Evolutionary conservation across 2,797 vertebrate genomes (phyloP).

Genomic region (Platalea minor): DNA sequence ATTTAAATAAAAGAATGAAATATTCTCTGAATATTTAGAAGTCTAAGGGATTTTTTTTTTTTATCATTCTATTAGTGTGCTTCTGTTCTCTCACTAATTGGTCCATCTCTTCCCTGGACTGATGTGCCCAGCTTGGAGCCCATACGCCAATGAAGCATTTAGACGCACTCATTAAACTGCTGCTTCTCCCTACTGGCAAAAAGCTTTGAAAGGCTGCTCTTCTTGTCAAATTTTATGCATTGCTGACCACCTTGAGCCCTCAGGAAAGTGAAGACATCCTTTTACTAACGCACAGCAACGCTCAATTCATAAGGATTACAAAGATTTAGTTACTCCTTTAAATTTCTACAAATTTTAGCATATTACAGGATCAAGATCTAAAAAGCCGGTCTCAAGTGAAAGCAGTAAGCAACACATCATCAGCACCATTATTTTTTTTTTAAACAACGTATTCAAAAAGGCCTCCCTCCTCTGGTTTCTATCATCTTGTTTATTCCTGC

Average conservation of each 20-base stretch:
- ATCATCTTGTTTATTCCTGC: not conserved
- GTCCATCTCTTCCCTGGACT: not conserved
- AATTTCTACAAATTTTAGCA: not conserved
- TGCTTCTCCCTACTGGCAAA: not conserved
- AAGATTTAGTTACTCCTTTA: not conserved
- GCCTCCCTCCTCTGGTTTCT: not conserved
- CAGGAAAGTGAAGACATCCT: not conserved
- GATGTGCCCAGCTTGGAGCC: not conserved
- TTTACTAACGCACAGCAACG: not conserved
- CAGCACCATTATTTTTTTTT: not conserved
- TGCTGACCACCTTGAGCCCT: not conserved
- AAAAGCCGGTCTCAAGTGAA: not conserved
- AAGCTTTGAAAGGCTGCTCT: not conserved
- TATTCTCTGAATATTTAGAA: not conserved
- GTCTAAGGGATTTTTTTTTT: accelerated
- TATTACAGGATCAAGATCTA: not conserved
- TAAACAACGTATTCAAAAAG: not conserved
- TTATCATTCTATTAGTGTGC: not conserved
- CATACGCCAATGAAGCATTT: not conserved
- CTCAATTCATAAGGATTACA: not conserved
- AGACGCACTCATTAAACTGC: not conserved
- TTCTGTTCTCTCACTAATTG: not conserved
- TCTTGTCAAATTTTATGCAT: not conserved
- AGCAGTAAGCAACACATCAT: not conserved
- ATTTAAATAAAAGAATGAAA: not conserved